Evolutionary conservation across 2,113 vertebrate genomes (phyloP).

Genomic region (Oncorhynchus masou): DNA sequence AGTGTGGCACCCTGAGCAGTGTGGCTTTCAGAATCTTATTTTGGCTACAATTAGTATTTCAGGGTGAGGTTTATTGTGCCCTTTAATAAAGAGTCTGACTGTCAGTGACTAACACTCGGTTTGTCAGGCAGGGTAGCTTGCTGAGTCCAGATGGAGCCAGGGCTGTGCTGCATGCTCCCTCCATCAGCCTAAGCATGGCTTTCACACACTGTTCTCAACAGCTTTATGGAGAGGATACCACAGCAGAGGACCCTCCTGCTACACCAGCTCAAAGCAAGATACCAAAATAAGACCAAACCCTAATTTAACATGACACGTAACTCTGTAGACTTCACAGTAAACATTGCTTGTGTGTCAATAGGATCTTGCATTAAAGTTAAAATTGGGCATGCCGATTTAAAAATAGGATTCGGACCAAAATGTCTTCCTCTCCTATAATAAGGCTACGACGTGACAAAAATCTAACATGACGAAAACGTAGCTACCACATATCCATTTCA

Average conservation of each 20-base stretch:
- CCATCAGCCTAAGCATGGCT: background rate
- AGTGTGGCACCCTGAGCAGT: background rate
- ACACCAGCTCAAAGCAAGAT: no score
- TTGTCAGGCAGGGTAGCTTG: constrained; percentile 45
- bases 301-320: no score
- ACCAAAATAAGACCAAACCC: no score
- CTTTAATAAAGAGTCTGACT: background rate
- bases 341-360: no score
- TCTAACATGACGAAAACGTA: no score
- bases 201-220: constrained; percentile 7
- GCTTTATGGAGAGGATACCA: background rate
- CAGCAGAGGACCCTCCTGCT: no score
- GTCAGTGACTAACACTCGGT: constrained; percentile 28
- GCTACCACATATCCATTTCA: background rate
- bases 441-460: constrained; percentile 3
- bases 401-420: no score
- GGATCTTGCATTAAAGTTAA: no score
- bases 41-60: background rate
- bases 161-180: constrained; percentile 33
- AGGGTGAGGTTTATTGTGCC: background rate
- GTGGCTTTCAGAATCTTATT: background rate
- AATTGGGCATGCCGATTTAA: no score
- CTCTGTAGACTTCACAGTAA: no score
- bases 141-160: constrained; percentile 54
- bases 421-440: background rate